A percentile compares a stretch with the other conserved stretches of the same genome.
Evolutionary conservation across 2,888 invertebrate species (phyloP).

Genomic region (Trisateles emortualis): DNA sequence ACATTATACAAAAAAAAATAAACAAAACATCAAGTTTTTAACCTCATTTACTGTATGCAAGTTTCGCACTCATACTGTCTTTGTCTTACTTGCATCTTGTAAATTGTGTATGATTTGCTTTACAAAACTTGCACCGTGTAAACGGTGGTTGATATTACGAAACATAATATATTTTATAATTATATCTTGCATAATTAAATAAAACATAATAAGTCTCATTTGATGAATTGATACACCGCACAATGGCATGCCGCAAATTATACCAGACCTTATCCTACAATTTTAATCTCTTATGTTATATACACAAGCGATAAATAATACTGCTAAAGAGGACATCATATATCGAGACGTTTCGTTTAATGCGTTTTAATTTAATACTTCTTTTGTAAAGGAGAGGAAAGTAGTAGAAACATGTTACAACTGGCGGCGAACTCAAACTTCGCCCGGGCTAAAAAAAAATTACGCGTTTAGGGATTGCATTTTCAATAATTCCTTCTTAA

Average conservation of each 20-base stretch:
- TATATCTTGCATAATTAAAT: too few species aligned
- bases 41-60: neutral
- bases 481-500: too few species aligned
- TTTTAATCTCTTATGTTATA: conserved; percentile 55
- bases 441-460: too few species aligned
- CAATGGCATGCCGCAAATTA: conserved; percentile 19
- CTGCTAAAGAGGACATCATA: conserved; percentile 55
- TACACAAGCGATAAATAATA: conserved; percentile 66
- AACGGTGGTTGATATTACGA: too few species aligned
- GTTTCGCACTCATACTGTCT: too few species aligned
- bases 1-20: conserved; percentile 14
- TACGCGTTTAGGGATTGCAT: too few species aligned
- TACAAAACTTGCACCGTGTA: too few species aligned
- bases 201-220: neutral
- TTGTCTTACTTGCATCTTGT: too few species aligned
- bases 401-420: neutral
- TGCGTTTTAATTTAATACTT: neutral
- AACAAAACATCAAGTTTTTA: conserved; percentile 26
- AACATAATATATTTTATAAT: too few species aligned
- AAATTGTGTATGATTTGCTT: too few species aligned
- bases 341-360: conserved; percentile 9
- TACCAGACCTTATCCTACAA: conserved; percentile 48
- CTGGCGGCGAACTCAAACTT: neutral
- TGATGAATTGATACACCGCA: conserved; percentile 8
- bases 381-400: neutral